Percentiles rank a stretch among this genome's conserved stretches.
phyloP scores from a whole-genome alignment of 2,797 vertebrate species.

The Leptoclinus maculatus region DNA sequence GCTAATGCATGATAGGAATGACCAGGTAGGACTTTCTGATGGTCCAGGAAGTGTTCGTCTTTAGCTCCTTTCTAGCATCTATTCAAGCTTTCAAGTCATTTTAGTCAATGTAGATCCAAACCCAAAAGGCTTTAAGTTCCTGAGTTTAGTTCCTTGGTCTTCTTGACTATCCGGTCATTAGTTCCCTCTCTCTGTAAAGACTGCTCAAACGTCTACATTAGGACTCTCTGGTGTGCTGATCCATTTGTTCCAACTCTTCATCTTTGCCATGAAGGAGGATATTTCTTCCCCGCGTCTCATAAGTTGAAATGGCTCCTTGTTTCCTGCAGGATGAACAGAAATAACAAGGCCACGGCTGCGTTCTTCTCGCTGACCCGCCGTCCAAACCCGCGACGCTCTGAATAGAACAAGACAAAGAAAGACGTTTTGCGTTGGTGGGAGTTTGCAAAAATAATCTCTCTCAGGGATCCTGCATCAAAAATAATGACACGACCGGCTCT shows the following conservation, averaged over 20 bases:
- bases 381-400: conserved; percentile 39
- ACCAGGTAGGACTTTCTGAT: too few relatives aligned
- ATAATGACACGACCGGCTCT: conserved; percentile 29
- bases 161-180: background rate
- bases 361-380: conserved; percentile 50
- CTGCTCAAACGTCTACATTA: background rate
- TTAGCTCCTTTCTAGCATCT: background rate
- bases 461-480: conserved; percentile 47
- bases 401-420: conserved; percentile 62
- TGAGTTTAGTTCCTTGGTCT: background rate
- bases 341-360: conserved; percentile 68
- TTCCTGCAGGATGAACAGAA: conserved; percentile 73
- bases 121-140: background rate
- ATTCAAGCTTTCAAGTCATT: background rate
- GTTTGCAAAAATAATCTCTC: conserved; percentile 66
- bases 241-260: background rate
- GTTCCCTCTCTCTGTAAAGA: background rate
- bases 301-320: conserved; percentile 39
- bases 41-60: background rate
- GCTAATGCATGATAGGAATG: background rate
- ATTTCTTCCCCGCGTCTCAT: conserved; percentile 13
- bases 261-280: background rate
- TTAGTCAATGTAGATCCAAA: background rate
- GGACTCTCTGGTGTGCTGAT: background rate
- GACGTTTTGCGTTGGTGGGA: conserved; percentile 55